Evolutionary conservation across 2,797 vertebrate species (phyloP), one percentile per base, ranked within the genome.

Genomic region (Phataginus tetradactyla): DNA sequence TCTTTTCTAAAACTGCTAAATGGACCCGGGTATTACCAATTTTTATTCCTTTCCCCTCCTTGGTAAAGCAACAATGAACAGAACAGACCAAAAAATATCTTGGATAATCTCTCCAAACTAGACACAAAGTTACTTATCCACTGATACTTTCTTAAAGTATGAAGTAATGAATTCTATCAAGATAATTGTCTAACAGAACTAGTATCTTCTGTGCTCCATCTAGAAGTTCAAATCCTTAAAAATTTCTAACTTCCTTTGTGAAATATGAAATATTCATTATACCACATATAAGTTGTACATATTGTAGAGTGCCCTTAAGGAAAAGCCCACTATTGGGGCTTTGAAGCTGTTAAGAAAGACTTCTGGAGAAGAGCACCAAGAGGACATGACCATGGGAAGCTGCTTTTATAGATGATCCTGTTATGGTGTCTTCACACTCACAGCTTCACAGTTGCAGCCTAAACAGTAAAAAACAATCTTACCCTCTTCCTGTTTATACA

Each of bases 41-140:
- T 59, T 92, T 39, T 32, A 59, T 83, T 80, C 7, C 49, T 55
- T 75, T 71, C 13, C 21, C 57, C 27, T 89, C 57, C 42, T 85
- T 95, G 34, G 27, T 83, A 93, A 94, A 88, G 45, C 32, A 91
- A 75, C 45, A 90, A 94, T n/a, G 68, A 86, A 93, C 39, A 92
- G 69, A 93, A 63, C 23, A 86, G 45, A 92, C 4, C 27, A 78
- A 32, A 71, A 96, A 92, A 59, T 4, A 91, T 11, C 39, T 86
- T 95, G 57, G 45, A 51, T 80, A 90, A 86, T 72, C 51, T 86
- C 32, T 90, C 55, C 21, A 32, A 95, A 74, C 29, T 20, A 91
- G 57, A 91, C 34, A 94, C 25, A 96, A 42, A 78, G 55, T 84
- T 95, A 92, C 81, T 59, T 92, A 68, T 81, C 32, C 42, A 71